A percentile compares a stretch with the other conserved stretches of the same genome.
These are phyloP conservation scores for Martes martes DNA, from an alignment of 2,113 vertebrate species.

Conservation along the genomic window DNA sequence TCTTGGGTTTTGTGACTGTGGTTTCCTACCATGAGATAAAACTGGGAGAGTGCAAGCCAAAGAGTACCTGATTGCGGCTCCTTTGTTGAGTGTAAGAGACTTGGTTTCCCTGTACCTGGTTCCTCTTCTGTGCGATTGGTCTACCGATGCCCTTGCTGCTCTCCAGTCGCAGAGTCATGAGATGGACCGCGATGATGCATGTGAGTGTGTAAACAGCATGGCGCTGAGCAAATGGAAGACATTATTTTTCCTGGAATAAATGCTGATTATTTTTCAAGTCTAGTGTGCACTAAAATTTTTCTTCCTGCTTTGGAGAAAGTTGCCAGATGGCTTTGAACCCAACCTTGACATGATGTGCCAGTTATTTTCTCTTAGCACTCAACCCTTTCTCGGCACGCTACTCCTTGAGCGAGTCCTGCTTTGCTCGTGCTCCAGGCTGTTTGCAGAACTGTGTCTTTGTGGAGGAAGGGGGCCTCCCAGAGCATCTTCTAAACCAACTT, in stretches of 20 bases:
- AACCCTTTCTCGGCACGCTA: neutral
- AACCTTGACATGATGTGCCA: neutral
- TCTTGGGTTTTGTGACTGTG: neutral
- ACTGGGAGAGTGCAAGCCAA: neutral
- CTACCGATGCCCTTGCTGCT: too few species aligned
- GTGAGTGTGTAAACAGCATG: neutral
- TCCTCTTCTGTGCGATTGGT: neutral
- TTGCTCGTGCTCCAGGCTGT: neutral
- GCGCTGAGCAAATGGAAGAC: conserved; percentile 9
- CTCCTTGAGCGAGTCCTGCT: neutral
- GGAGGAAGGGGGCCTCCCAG: neutral
- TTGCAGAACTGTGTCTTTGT: neutral
- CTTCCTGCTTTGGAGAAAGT: conserved; percentile 58
- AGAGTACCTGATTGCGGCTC: neutral
- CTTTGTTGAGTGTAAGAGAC: neutral
- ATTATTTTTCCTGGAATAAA: conserved; percentile 54
- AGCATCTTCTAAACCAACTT: neutral
- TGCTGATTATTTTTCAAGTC: conserved; percentile 56
- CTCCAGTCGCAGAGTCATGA: neutral
- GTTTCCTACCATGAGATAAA: neutral
- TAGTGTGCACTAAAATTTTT: conserved; percentile 18
- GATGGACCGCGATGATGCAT: neutral
- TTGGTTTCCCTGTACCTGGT: neutral
- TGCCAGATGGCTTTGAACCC: conserved; percentile 46
- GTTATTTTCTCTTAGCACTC: neutral